A percentile compares a stretch with the other conserved stretches of the same genome.
Evolutionary conservation across 2,113 vertebrate genomes (phyloP).

Genomic region (Cyanocitta stelleri): DNA sequence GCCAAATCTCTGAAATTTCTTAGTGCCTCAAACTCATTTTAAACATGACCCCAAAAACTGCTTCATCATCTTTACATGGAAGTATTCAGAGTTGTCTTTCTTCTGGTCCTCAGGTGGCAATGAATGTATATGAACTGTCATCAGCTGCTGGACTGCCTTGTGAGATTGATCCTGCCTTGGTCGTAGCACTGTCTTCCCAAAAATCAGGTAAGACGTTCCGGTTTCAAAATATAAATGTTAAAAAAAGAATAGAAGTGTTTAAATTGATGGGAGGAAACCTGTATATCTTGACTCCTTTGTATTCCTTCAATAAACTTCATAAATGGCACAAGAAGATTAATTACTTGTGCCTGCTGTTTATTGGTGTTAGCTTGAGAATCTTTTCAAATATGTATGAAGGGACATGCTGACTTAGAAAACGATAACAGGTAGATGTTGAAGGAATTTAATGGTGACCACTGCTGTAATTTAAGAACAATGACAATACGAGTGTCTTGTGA

Average conservation of each 20-base stretch:
- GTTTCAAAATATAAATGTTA: background rate
- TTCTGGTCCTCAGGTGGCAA: conserved; percentile 84
- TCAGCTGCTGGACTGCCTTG: conserved; percentile 95
- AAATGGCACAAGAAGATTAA: background rate
- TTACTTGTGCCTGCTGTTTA: background rate
- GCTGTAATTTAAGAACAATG: background rate
- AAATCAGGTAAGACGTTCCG: conserved; percentile 83
- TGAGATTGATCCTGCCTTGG: conserved; percentile 95
- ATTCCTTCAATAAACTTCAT: background rate
- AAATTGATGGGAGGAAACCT: background rate
- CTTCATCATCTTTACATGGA: background rate
- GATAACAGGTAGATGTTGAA: background rate
- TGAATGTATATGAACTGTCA: conserved; percentile 98
- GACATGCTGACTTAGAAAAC: background rate
- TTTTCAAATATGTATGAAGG: background rate
- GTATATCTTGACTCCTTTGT: background rate
- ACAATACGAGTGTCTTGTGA: background rate
- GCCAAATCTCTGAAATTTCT: background rate
- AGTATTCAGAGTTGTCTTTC: background rate
- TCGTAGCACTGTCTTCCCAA: conserved; percentile 95
- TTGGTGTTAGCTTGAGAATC: background rate
- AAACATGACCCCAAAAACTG: background rate
- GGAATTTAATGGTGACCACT: background rate
- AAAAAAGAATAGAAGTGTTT: background rate
- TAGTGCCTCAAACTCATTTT: background rate